Evolutionary conservation across 2,888 invertebrate genomes (phyloP), one percentile per base, ranked within the genome.

Genomic region (Hydropsyche betteni): DNA sequence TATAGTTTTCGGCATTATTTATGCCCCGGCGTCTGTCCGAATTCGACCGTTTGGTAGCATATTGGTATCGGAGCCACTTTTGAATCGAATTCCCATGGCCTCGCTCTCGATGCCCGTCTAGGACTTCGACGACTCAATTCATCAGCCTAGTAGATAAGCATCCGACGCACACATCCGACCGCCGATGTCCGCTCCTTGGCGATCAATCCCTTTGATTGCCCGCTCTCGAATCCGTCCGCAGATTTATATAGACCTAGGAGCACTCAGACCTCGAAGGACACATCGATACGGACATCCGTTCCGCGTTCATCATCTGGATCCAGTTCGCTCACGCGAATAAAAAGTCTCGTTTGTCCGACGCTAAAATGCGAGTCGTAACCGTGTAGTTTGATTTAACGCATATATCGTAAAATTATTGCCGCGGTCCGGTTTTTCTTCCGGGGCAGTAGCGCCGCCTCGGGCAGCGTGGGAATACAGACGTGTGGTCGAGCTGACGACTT

Each of bases 131-230:
- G 51, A 69, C 10, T 69, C 24, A 50, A 69, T 53, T 69, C 52
- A 74, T 74, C 74, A n/a, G 73, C 52, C 24, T 38, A 12, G 61
- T 14, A 51, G 75, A 75, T 75, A 72, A 51, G 12, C 68, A 75
- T 75, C 75, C 55, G 75, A 75, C 75, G 68, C 68, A n/a, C 72
- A 53, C 73, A 75, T 75, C 75, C 75, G 75, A 72, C 52, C 72
- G n/a, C 34, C 75, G 68, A 55, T 16, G 68, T 55, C 64, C 69
- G 68, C 75, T 75, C 73, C 68, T 4, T 12, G 33, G 53, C 33
- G 70, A 58, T 58, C 58, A 16, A 58, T 53, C 70, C 68, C 68
- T 34, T 68, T 68, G 68, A 68, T 38, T 34, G 58, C 58, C 10
- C 53, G 53, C 53, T 53, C 53, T 58, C 44, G 58, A 58, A 58